Percentiles rank a stretch among this genome's conserved stretches.
Conservation (phyloP, 2,888 invertebrate species). For the Hybos culiciformis region DNA sequence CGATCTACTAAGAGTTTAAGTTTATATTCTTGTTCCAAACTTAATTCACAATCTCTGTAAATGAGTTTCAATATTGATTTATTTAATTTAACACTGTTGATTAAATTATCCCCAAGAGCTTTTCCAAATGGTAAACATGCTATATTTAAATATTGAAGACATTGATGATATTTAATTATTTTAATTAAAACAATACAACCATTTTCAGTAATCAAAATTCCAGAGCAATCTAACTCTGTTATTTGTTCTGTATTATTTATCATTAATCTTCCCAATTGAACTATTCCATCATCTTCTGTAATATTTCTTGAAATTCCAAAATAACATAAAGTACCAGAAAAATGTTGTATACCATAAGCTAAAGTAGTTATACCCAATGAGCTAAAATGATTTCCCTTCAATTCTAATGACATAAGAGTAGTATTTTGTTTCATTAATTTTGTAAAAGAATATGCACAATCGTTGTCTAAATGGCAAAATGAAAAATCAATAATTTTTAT, state of each 20-base stretch:
- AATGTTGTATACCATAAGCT: slow-evolving; percentile 10
- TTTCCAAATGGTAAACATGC: slow-evolving; percentile 16
- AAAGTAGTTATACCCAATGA: slow-evolving; percentile 10
- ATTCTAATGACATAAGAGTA: slow-evolving; percentile 18
- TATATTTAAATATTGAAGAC: slow-evolving; percentile 19
- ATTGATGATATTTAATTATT: slow-evolving; percentile 18
- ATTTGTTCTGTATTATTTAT: slow-evolving; percentile 17
- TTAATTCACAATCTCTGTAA: slow-evolving; percentile 21
- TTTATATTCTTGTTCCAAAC: slow-evolving; percentile 20
- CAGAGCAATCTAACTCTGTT: slow-evolving; percentile 19
- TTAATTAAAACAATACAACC: slow-evolving; percentile 13
- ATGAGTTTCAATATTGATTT: slow-evolving; percentile 18
- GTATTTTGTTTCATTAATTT: slow-evolving; percentile 16
- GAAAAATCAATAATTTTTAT: slow-evolving; percentile 25
- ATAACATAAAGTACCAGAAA: slow-evolving; percentile 16
- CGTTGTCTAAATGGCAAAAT: slow-evolving; percentile 22
- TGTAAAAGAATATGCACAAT: slow-evolving; percentile 19
- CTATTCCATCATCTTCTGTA: slow-evolving; percentile 16
- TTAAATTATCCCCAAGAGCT: slow-evolving; percentile 10
- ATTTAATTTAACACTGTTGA: slow-evolving; percentile 19
- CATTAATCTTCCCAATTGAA: slow-evolving; percentile 13
- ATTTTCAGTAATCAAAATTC: slow-evolving; percentile 6
- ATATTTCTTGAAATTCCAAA: slow-evolving; percentile 24
- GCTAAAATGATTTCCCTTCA: slow-evolving; percentile 22
- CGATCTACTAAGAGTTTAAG: slow-evolving; percentile 16